These are phyloP conservation scores for Artemia franciscana DNA, from an alignment of 1,140 invertebrate species.

Conservation along the genomic window DNA sequence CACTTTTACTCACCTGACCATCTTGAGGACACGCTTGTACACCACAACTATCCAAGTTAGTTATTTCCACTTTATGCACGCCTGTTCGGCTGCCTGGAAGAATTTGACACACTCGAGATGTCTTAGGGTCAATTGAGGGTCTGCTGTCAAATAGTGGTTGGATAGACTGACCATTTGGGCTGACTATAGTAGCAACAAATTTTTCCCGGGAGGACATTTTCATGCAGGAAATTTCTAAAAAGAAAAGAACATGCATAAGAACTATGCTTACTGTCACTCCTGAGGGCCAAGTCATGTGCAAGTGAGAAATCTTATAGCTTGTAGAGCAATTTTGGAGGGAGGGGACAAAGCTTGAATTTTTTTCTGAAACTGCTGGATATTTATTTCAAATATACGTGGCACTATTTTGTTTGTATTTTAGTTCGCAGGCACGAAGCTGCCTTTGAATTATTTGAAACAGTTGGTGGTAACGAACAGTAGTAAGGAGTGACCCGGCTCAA, in stretches of 20 bases:
- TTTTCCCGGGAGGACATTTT: conserved; percentile 8
- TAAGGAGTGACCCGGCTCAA: no score
- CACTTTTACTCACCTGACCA: background rate
- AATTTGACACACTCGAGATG: conserved; percentile 9
- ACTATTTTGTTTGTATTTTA: no score
- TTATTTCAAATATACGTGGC: no score
- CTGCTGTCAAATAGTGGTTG: conserved; percentile 7
- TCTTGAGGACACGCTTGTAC: conserved; percentile 7
- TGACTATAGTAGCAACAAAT: conserved; percentile 6
- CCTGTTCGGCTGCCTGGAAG: background rate
- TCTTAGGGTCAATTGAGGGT: conserved; percentile 7
- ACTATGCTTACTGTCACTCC: no score
- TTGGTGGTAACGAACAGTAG: no score
- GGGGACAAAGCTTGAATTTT: no score
- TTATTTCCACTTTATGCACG: conserved; percentile 7
- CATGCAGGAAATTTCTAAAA: conserved; percentile 9
- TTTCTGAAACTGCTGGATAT: no score
- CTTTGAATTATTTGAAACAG: no score
- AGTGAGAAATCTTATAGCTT: no score
- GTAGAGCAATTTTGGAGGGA: no score
- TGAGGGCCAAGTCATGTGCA: no score
- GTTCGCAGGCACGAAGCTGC: no score
- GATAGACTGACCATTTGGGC: conserved; percentile 1
- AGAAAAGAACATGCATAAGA: background rate
- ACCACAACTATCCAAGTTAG: conserved; percentile 9